Base-by-base conservation (phyloP, 2,797 vertebrate species). In the Catamblyrhynchus diadema region DNA sequence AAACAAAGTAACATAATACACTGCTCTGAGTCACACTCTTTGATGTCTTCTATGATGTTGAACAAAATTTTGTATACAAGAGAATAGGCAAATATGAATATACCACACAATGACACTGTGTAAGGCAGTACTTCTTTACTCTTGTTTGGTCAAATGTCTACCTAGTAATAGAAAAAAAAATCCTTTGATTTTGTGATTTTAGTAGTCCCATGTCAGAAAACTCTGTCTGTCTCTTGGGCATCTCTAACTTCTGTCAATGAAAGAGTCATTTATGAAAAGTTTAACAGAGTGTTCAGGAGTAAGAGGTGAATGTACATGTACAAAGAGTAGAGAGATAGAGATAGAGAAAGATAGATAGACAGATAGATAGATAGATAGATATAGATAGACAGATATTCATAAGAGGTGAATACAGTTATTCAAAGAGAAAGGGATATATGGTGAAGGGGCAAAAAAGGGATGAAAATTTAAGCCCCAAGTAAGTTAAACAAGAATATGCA, bases 371-470 rank as follows among this genome's bases (percentile, higher is more conserved):
- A 47, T 19, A 42, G 18, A 42, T 6, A 44, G 42, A 44, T 20
- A 44, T 2, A 15, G 30, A 53, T 0, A 3, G 24, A 62, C 1
- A 60, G 23, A 42, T 28, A 67, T 20, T 16, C 6, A 2, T 19
- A 33, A 53, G 28, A 69, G 20, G 4, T 39, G 8, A 61, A 18
- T n/a, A 44, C 9, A 64, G 17, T 51, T 0, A 0, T 54, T 77
- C 64, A 39, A 83, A 93, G 37, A 84, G 3, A 79, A 28, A 81
- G 32, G 8, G 15, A 72, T 21, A 32, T 7, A 45, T 0, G 3
- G 30, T 20, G 20, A 59, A 50, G 12, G 12, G 7, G 9, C 2
- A 0, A 24, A 30, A 59, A 53, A 9, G 2, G 16, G 20, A 81
- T 54, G 15, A 81, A 60, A 81, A 72, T 25, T n/a, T 35, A 59